These are phyloP conservation scores for Callocephalon fimbriatum DNA, from an alignment of 2,113 vertebrate species.

Conservation along the genomic window DNA sequence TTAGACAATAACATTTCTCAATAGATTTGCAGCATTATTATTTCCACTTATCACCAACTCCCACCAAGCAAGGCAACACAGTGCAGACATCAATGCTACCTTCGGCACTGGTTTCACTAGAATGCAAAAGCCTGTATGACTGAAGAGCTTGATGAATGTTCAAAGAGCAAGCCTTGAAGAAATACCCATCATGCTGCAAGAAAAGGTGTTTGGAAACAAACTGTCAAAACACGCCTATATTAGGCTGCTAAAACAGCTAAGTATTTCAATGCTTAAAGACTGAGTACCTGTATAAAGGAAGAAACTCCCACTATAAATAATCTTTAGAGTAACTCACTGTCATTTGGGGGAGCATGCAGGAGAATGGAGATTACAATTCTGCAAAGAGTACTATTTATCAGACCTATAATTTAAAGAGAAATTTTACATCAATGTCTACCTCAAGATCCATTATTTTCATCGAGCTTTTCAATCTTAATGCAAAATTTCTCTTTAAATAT, in stretches of 20 bases:
- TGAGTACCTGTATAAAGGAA: background rate
- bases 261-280: background rate
- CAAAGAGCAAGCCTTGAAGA: background rate
- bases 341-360: background rate
- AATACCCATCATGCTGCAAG: background rate
- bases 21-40: constrained; percentile 27
- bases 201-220: background rate
- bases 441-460: background rate
- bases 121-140: background rate
- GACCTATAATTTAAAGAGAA: background rate
- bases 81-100: background rate
- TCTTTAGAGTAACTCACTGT: background rate
- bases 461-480: background rate
- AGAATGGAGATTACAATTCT: background rate
- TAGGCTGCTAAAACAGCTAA: background rate
- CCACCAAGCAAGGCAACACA: background rate
- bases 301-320: background rate
- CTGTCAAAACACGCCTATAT: background rate
- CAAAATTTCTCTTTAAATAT: background rate
- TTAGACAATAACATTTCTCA: constrained; percentile 43
- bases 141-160: background rate
- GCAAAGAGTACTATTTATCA: background rate
- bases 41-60: constrained; percentile 6
- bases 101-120: background rate
- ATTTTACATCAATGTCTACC: background rate